Evolutionary conservation across 1,140 invertebrate species (phyloP).

Genomic region (Drosophila pruinosa): DNA sequence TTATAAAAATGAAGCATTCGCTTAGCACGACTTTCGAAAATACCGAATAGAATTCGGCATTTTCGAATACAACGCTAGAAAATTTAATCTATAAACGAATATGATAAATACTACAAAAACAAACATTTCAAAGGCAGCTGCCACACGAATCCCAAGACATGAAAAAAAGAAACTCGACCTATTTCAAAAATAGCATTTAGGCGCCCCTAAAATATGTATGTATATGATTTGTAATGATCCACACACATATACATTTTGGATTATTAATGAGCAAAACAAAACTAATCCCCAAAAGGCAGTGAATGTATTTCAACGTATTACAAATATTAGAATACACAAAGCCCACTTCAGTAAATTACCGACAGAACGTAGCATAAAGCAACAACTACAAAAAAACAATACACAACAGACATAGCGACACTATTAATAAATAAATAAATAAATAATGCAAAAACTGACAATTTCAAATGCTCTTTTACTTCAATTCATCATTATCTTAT

Average conservation of each 20-base stretch:
- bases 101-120: constrained; percentile 23
- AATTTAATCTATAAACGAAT: constrained; percentile 29
- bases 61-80: constrained; percentile 39
- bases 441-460: constrained; percentile 56
- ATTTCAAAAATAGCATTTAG: constrained; percentile 57
- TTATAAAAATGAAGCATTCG: constrained; percentile 62
- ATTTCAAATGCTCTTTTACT: constrained; percentile 2
- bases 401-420: constrained; percentile 77
- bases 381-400: constrained; percentile 45
- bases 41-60: constrained; percentile 66
- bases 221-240: constrained; percentile 48
- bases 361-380: constrained; percentile 46
- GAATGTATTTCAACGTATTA: constrained; percentile 72
- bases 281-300: constrained; percentile 35
- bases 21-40: constrained; percentile 52
- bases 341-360: constrained; percentile 24
- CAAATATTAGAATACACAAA: constrained; percentile 50
- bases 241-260: constrained; percentile 49
- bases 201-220: constrained; percentile 23
- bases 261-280: constrained; percentile 39
- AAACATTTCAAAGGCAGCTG: constrained; percentile 34
- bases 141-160: constrained; percentile 21
- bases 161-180: constrained; percentile 17
- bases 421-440: constrained; percentile 76
- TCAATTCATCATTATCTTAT: constrained; percentile 5